Percentiles rank a stretch among this genome's conserved stretches.
These are phyloP conservation scores for Agriopis marginaria DNA, from an alignment of 2,888 invertebrate species.

Conservation along the genomic window DNA sequence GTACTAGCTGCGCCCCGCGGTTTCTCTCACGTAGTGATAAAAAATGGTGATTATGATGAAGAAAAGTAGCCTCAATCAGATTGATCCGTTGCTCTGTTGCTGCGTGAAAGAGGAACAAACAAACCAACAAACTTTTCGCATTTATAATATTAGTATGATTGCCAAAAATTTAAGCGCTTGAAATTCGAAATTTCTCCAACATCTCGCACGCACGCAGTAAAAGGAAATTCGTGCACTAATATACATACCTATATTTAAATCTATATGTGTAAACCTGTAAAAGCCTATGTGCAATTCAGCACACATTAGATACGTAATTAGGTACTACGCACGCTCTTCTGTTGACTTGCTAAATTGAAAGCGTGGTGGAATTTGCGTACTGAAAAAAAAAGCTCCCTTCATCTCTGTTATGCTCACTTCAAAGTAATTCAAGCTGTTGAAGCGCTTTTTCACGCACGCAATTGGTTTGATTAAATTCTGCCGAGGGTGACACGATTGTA, in stretches of 20 bases:
- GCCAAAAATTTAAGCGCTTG: neutral
- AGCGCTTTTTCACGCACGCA: conserved; percentile 17
- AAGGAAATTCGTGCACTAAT: conserved; percentile 16
- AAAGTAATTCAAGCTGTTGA: conserved; percentile 13
- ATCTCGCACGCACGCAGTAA: conserved; percentile 19
- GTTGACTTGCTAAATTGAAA: conserved; percentile 32
- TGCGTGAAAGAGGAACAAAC: no score
- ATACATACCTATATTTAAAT: conserved; percentile 48
- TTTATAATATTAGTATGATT: no score
- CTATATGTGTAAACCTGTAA: conserved; percentile 1
- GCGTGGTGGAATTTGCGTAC: conserved; percentile 28
- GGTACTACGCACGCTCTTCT: conserved; percentile 24
- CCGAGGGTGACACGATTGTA: neutral
- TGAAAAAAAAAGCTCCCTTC: conserved; percentile 12
- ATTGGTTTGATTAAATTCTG: conserved; percentile 34
- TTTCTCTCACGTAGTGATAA: no score
- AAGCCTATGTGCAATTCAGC: conserved; percentile 10
- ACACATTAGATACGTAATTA: conserved; percentile 32
- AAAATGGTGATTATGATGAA: no score
- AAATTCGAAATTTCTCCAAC: conserved; percentile 9
- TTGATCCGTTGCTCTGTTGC: no score
- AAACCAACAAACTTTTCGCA: no score
- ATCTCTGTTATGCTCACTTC: conserved; percentile 15
- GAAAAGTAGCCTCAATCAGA: no score
- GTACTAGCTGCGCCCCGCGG: no score